These are phyloP conservation scores for Nannospalax galili DNA, from an alignment of 2,113 vertebrate genomes.

Conservation along the genomic window DNA sequence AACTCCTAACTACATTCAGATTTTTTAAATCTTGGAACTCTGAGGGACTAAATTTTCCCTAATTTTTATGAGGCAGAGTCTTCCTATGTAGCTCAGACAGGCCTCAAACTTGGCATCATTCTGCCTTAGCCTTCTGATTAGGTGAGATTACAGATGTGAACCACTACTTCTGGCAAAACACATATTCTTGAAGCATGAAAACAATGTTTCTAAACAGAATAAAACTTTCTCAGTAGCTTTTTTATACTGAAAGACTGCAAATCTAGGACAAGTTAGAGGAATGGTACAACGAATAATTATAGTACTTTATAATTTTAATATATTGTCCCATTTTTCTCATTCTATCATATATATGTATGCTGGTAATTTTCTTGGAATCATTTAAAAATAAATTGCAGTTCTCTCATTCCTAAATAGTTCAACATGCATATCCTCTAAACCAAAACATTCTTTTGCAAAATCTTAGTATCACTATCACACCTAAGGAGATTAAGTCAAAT, in stretches of 20 bases:
- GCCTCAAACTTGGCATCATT: neutral
- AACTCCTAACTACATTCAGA: neutral
- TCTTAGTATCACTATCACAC: neutral
- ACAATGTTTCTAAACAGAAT: neutral
- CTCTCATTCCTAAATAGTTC: neutral
- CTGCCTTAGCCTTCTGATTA: neutral
- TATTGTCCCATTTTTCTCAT: neutral
- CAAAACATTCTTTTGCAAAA: neutral
- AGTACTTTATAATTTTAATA: neutral
- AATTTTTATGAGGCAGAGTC: neutral
- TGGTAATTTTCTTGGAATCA: neutral
- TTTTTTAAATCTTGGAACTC: neutral
- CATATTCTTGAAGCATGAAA: neutral
- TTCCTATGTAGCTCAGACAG: neutral
- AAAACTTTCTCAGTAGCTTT: neutral
- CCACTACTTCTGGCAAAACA: neutral
- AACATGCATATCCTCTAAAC: neutral
- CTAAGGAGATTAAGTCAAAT: slow-evolving; percentile 5
- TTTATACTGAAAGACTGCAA: slow-evolving; percentile 1
- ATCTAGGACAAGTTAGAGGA: neutral
- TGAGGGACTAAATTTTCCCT: neutral
- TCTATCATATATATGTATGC: neutral
- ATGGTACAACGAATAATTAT: neutral
- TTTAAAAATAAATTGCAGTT: neutral
- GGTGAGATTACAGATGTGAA: neutral